Base-by-base conservation (phyloP, 2,113 vertebrate species). In the Apeltes quadracus region DNA sequence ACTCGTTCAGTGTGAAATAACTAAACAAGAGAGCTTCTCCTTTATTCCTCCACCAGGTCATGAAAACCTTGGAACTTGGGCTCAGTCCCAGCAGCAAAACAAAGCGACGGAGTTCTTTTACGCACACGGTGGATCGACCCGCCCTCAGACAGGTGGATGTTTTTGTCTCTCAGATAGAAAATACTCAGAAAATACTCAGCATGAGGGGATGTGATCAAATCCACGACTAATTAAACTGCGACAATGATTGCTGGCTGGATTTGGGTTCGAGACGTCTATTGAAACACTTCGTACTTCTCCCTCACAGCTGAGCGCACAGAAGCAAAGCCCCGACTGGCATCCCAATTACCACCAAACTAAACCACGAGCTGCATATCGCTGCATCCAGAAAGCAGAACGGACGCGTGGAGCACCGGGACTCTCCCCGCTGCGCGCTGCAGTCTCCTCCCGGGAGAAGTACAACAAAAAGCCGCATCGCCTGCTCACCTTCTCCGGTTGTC, bases 401-500 rank as follows among this genome's bases (percentile, higher is more conserved):
- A 29, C 1, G 32, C 12, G 32, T 73, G 25, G 14, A 41, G 39
- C 32, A 53, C 7, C 36, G 1, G 20, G 46, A 50, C 46, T 3
- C 44, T 20, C 7, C 44, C 18, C 2, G 44, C 32, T n/a, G 18
- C 18, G 44, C 18, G 44, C 44, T 48, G 44, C 44, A 41, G 11
- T 56, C 61, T 74, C 65, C 69, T 29, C 48, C 41, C 36, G 61
- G 43, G 32, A 61, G 76, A 74, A 65, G 41, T 27, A 1, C 7
- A 1, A 38, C 63, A 66, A 32, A 3, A 59, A 41, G 8, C 20
- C 55, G 27, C 74, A 2, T 48, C 46, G 63, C 32, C 61, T 32
- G 27, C 84, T 90, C 69, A 90, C 88, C 88, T 87, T 80, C 75
- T 72, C 61, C 83, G 34, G 18, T 56, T 36, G 82, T 79, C 84